phyloP scores from a whole-genome alignment of 2,888 invertebrate genomes.

The Drosophila mulleri region DNA sequence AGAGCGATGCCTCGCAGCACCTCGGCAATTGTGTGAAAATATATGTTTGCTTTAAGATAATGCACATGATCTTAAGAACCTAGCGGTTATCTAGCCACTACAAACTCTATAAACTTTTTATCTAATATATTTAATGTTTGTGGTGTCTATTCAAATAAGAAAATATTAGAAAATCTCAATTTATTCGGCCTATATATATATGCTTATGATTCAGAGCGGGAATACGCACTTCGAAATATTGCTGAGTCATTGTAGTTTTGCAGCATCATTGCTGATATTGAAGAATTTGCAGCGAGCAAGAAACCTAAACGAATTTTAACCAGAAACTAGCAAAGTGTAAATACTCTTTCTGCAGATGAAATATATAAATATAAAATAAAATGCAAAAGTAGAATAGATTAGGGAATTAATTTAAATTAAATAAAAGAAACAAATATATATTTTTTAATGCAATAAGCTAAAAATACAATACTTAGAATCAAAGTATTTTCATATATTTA shows the following conservation, averaged over 20 bases:
- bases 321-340: not conserved
- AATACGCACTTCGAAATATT: not conserved
- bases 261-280: not conserved
- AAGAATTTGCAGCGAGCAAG: not conserved
- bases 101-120: not conserved
- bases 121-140: not conserved
- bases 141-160: not conserved
- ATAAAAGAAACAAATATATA: too few species aligned
- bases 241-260: not conserved
- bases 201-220: not conserved
- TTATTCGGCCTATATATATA: not conserved
- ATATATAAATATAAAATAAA: not conserved
- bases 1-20: not conserved
- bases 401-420: not conserved
- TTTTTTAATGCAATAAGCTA: too few species aligned
- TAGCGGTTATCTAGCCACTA: not conserved
- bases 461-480: too few species aligned
- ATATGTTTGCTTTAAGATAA: not conserved
- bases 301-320: not conserved
- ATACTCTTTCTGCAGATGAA: not conserved
- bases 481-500: too few species aligned
- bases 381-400: not conserved
- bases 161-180: too few species aligned
- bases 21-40: not conserved
- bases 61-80: not conserved